These are phyloP conservation scores for Trichoplax adhaerens DNA, from an alignment of 37 sponge, comb jelly and placozoan species.

Conservation along the genomic window DNA sequence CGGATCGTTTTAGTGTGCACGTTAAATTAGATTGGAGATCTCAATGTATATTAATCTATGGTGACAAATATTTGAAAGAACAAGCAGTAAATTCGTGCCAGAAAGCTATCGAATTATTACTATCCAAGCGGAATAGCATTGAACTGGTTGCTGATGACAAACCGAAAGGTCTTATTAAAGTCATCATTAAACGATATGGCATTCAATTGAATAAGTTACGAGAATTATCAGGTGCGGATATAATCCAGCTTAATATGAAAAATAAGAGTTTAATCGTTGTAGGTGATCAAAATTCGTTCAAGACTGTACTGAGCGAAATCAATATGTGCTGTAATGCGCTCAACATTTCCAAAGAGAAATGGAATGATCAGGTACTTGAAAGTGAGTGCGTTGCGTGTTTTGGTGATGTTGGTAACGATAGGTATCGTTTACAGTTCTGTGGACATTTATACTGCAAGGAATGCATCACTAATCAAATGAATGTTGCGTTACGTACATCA, in stretches of 20 bases:
- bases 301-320: not conserved
- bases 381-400: not conserved
- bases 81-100: too few species aligned
- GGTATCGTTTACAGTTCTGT: conserved; percentile 34
- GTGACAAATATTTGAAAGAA: too few species aligned
- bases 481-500: conserved; percentile 12
- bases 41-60: too few species aligned
- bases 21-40: too few species aligned
- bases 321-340: not conserved
- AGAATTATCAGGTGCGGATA: too few species aligned
- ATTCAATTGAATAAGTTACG: too few species aligned
- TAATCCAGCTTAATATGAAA: not conserved
- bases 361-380: too few species aligned
- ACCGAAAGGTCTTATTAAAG: too few species aligned
- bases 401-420: conserved; percentile 1
- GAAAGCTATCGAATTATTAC: too few species aligned
- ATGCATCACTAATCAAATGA: conserved; percentile 24
- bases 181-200: too few species aligned
- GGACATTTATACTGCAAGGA: conserved; percentile 44
- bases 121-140: not conserved
- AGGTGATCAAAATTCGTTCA: conserved; percentile 6
- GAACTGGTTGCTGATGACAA: conserved; percentile 4
- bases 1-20: too few species aligned
- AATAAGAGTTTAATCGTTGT: conserved; percentile 22
- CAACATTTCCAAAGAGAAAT: too few species aligned